phyloP scores from a whole-genome alignment of 2,797 vertebrate species.

The Lophotriccus pileatus region DNA sequence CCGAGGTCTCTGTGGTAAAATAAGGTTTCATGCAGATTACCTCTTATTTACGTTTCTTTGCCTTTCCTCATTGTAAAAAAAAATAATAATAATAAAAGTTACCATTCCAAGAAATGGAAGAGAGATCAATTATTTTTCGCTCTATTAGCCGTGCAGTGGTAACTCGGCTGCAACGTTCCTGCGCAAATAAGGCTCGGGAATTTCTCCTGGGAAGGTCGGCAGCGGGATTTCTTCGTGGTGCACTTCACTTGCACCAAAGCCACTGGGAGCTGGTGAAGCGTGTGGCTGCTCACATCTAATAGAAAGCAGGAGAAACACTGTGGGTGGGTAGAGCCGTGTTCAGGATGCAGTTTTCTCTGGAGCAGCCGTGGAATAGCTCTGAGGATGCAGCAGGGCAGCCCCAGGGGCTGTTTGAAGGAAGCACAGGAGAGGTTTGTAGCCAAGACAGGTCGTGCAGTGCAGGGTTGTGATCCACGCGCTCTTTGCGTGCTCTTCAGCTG shows the following conservation, averaged over 20 bases:
- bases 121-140: not conserved
- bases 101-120: not conserved
- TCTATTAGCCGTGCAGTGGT: not conserved
- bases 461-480: fast-evolving
- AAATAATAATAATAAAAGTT: not conserved
- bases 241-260: not conserved
- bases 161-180: not conserved
- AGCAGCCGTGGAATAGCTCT: not conserved
- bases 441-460: not conserved
- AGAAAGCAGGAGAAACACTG: not conserved
- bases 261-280: not conserved
- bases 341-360: not conserved
- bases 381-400: not conserved
- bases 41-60: not conserved
- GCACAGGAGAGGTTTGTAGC: not conserved
- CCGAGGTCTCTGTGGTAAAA: not conserved
- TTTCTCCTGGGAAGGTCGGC: not conserved
- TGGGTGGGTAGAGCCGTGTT: not conserved
- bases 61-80: not conserved
- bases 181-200: not conserved
- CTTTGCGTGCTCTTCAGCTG: not conserved
- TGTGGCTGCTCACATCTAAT: not conserved
- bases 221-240: not conserved
- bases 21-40: not conserved
- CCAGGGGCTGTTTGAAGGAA: not conserved